These are phyloP conservation scores for Aquatica leii DNA, from an alignment of 2,888 invertebrate genomes.

Conservation along the genomic window DNA sequence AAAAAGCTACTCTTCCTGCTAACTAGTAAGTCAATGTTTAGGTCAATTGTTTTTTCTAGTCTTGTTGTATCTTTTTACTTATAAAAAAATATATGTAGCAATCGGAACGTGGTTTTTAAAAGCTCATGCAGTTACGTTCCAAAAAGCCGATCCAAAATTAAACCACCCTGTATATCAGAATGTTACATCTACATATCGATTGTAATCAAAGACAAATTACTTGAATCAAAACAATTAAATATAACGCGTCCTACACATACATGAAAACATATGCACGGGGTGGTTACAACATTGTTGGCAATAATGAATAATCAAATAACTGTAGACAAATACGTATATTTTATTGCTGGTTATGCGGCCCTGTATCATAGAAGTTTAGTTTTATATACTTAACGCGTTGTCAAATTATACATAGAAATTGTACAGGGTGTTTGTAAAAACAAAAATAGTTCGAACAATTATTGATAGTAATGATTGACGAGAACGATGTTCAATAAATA, in stretches of 20 bases:
- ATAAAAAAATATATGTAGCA: not conserved
- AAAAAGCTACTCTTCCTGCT: constrained; percentile 18
- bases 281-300: constrained; percentile 49
- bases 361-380: constrained; percentile 50
- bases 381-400: constrained; percentile 47
- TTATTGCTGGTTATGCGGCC: constrained; percentile 45
- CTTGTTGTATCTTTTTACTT: constrained; percentile 11
- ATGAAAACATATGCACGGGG: constrained; percentile 33
- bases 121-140: too few species aligned
- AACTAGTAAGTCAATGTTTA: constrained; percentile 36
- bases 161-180: not conserved
- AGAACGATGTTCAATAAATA: not conserved
- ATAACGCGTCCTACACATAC: constrained; percentile 15
- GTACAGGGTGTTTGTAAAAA: constrained; percentile 32
- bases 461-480: not conserved
- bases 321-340: constrained; percentile 34
- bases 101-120: constrained; percentile 3
- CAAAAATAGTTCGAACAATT: constrained; percentile 28
- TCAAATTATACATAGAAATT: constrained; percentile 32
- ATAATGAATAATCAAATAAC: constrained; percentile 47
- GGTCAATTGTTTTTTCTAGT: constrained; percentile 36
- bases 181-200: not conserved
- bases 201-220: too few species aligned
- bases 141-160: not conserved
- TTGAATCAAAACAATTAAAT: constrained; percentile 18